Evolutionary conservation across 2,888 invertebrate genomes (phyloP), one percentile per base, ranked within the genome.

Genomic region (Zygothrica quintamaculata): DNA sequence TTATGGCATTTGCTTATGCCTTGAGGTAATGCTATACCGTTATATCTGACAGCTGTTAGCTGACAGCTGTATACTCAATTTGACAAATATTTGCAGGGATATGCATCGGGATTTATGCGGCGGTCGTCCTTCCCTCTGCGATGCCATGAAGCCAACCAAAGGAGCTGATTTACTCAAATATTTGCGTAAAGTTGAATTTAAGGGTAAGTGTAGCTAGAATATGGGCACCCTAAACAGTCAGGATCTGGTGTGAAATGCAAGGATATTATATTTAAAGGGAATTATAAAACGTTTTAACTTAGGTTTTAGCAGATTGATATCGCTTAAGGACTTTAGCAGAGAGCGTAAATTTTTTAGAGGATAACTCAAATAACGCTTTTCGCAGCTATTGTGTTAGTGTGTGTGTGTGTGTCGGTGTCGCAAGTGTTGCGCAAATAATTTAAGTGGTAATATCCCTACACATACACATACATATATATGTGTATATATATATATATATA

Each of bases 1-100:
- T 98, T 0, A 94, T 98, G 95, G 97, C 98, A 0, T 98, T 98
- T 91, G 98, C 97, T 0, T 95, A 96, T 86, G 98, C 98, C 37
- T 93, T 96, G 77, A 92, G 94, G 96, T 96, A 91, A 93, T 8
- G 3, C 11, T 1, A 8, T n/a, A n/a, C n/a, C n/a, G n/a, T n/a
- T n/a, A 22, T 12, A 36, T 7, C 7, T 8, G 11, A 5, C 39
- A 13, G 8, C 11, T 22, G 3, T 9, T 11, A 11, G 12, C 7
- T 22, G 12, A 13, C 3, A 4, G n/a, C n/a, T 11, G 3, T 16
- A 9, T 1, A 31, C 18, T 22, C 18, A 46, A 64, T 50, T 60
- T 48, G 13, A 34, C 34, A 15, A 40, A 52, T 50, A 18, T 22
- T 37, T 22, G n/a, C 90, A 96, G 96, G 73, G 96, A 96, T 84